A percentile compares a stretch with the other conserved stretches of the same genome.
Evolutionary conservation across 2,113 vertebrate species (phyloP).

Genomic region (Haplotaxodon microlepis): DNA sequence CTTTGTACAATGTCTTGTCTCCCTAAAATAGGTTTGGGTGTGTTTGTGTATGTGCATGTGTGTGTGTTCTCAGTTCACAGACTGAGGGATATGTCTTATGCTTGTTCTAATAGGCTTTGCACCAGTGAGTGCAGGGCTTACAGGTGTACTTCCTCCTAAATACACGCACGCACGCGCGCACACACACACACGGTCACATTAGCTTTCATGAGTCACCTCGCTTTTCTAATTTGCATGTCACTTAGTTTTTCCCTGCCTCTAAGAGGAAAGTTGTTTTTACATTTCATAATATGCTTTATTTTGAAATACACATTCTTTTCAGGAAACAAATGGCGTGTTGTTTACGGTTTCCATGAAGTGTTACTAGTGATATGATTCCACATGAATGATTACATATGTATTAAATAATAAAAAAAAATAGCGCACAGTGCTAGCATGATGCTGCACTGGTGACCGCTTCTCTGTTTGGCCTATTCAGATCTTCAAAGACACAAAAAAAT

Average conservation of each 20-base stretch:
- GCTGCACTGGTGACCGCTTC: background rate
- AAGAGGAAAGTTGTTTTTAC: background rate
- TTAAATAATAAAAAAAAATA: background rate
- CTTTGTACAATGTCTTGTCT: slow-evolving; percentile 13
- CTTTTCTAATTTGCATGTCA: slow-evolving; percentile 32
- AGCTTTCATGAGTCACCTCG: slow-evolving; percentile 32
- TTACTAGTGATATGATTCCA: background rate
- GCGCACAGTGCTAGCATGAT: background rate
- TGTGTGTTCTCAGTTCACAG: slow-evolving; percentile 21
- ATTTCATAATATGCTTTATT: background rate
- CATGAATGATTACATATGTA: background rate
- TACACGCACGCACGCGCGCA: background rate
- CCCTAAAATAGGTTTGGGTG: background rate
- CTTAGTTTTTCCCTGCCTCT: background rate
- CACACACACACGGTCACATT: background rate
- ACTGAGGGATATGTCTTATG: slow-evolving; percentile 36
- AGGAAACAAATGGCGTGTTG: background rate
- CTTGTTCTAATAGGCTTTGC: slow-evolving; percentile 64
- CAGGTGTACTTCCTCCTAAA: slow-evolving; percentile 26
- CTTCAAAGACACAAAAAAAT: background rate
- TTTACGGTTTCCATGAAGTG: background rate
- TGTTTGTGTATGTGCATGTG: background rate
- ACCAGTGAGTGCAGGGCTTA: slow-evolving; percentile 51
- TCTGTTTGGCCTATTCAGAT: background rate
- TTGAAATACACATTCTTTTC: background rate